These are phyloP conservation scores for Poecilia picta DNA, from an alignment of 2,797 vertebrate genomes.

Conservation along the genomic window DNA sequence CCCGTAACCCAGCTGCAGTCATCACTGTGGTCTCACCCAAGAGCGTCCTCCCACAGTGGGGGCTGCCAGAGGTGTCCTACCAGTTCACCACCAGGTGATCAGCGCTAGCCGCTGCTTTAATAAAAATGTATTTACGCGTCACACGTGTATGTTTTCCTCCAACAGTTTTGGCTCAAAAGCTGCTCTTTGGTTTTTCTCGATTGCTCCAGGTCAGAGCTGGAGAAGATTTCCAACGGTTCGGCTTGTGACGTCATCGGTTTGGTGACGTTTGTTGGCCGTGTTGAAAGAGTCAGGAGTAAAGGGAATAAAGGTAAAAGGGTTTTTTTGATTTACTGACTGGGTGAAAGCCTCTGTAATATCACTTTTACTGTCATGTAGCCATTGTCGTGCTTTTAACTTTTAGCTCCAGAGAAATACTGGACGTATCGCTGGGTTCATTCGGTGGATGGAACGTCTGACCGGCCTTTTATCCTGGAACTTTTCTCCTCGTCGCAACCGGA, in stretches of 20 bases:
- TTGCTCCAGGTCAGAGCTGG: conserved; percentile 78
- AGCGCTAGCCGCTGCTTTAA: background rate
- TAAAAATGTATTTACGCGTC: background rate
- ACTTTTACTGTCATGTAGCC: background rate
- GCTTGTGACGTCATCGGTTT: conserved; percentile 91
- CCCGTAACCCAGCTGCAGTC: conserved; percentile 82
- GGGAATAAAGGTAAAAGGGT: conserved; percentile 71
- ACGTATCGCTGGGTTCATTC: conserved; percentile 91
- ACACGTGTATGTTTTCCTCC: background rate
- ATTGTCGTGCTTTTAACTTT: conserved; percentile 5
- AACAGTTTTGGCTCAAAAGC: background rate
- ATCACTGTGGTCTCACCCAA: conserved; percentile 87
- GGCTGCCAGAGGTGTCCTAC: conserved; percentile 86
- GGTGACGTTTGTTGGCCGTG: conserved; percentile 91
- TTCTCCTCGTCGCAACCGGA: conserved; percentile 93
- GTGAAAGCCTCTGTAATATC: background rate
- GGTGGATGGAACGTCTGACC: conserved; percentile 86
- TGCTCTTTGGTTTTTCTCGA: conserved; percentile 1
- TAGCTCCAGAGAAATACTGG: conserved; percentile 91
- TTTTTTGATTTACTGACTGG: background rate
- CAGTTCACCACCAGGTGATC: conserved; percentile 86
- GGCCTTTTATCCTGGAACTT: conserved; percentile 90
- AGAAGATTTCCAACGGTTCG: conserved; percentile 76
- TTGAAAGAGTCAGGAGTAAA: conserved; percentile 86
- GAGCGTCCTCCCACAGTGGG: conserved; percentile 88